A percentile compares a stretch with the other conserved stretches of the same genome.
Evolutionary conservation across 2,888 invertebrate genomes (phyloP).

Genomic region (Eupsilia transversa): DNA sequence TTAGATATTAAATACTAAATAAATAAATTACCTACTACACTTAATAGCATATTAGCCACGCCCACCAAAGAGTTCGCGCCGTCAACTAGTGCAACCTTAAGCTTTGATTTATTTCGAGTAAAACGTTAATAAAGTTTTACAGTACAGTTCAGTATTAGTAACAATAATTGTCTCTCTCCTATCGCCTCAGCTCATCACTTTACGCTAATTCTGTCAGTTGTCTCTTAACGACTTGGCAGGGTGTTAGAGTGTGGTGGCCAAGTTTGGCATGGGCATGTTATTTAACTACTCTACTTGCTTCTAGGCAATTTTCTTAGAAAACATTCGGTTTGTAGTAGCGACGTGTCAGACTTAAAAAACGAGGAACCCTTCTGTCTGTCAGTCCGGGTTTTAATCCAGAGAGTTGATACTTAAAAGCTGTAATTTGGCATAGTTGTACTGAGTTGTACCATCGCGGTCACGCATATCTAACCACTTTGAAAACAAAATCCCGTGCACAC

Average conservation of each 20-base stretch:
- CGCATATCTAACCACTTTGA: too few species aligned
- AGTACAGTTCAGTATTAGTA: not conserved
- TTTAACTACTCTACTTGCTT: not conserved
- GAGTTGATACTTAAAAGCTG: not conserved
- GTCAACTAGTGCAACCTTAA: too few species aligned
- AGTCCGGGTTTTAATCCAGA: not conserved
- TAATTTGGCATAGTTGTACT: not conserved
- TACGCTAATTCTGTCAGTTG: constrained; percentile 17
- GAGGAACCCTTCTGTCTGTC: not conserved
- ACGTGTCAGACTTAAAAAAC: not conserved
- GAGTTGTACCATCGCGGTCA: too few species aligned
- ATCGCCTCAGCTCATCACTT: not conserved
- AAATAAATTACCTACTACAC: too few species aligned
- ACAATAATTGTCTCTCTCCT: not conserved
- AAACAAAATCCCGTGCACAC: too few species aligned
- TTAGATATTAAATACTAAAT: too few species aligned
- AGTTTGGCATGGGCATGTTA: not conserved
- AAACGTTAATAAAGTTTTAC: not conserved
- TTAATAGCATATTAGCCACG: too few species aligned
- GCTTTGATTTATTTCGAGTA: not conserved
- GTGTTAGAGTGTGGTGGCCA: not conserved
- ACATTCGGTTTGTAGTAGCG: not conserved
- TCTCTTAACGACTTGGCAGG: constrained; percentile 23
- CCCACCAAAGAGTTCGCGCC: too few species aligned
- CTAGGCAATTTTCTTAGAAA: not conserved